phyloP scores from a whole-genome alignment of 2,888 invertebrate species.

The Trissoscelio sp. region DNA sequence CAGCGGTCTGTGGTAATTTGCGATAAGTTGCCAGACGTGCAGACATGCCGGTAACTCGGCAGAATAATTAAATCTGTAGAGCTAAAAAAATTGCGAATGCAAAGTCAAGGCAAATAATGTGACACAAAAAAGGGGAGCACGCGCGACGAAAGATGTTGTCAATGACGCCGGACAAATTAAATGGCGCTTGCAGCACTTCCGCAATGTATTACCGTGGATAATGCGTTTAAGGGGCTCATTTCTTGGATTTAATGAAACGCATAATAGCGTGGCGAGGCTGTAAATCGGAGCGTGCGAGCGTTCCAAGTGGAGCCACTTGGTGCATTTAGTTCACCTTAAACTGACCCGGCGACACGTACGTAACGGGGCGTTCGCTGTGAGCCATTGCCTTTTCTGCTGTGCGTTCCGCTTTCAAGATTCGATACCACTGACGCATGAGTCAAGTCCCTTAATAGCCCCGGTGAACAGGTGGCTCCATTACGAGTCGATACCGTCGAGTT shows the following conservation, averaged over 20 bases:
- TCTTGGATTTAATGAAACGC: conserved; percentile 37
- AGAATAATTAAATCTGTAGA: conserved; percentile 47
- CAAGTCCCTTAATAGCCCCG: conserved; percentile 49
- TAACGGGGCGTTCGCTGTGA: conserved; percentile 24
- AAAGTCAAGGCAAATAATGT: neutral
- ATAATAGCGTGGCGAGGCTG: conserved; percentile 5
- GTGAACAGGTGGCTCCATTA: conserved; percentile 62
- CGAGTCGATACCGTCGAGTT: conserved; percentile 39
- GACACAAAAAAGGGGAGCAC: neutral
- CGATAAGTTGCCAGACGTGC: conserved; percentile 67
- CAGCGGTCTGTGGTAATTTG: conserved; percentile 78
- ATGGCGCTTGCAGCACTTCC: neutral
- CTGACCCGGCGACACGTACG: conserved; percentile 49
- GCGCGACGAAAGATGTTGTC: neutral
- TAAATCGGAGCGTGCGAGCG: conserved; percentile 21
- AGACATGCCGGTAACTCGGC: conserved; percentile 38
- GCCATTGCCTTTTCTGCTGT: conserved; percentile 39
- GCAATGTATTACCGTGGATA: conserved; percentile 12
- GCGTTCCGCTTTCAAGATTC: conserved; percentile 50
- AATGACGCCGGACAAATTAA: conserved; percentile 8
- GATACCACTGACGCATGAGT: conserved; percentile 51
- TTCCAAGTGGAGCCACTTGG: conserved; percentile 9
- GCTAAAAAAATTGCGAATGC: conserved; percentile 37
- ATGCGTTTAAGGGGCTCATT: conserved; percentile 29
- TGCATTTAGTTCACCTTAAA: conserved; percentile 42